Evolutionary conservation across 2,113 vertebrate genomes (phyloP).

Genomic region (Phalacrocorax brasilianus): DNA sequence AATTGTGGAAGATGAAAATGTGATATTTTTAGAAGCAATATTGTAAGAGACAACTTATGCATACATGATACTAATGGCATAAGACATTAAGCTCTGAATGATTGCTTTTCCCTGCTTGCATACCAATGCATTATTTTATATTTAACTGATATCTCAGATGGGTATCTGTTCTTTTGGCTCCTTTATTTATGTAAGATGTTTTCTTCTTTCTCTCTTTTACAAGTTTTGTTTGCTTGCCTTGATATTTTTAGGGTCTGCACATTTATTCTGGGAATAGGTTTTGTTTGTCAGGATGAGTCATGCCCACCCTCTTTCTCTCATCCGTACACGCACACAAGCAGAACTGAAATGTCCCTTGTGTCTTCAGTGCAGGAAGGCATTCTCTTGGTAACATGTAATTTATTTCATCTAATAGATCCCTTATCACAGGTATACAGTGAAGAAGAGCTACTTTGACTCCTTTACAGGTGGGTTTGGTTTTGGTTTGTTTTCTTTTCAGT

Average conservation of each 20-base stretch:
- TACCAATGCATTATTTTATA: not conserved
- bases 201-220: not conserved
- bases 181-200: not conserved
- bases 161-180: not conserved
- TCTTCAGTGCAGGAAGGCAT: not conserved
- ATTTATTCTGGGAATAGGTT: constrained; percentile 3
- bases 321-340: not conserved
- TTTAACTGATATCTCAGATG: not conserved
- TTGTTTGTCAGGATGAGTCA: constrained; percentile 42
- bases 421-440: not conserved
- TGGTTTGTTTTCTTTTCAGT: not conserved
- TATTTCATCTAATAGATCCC: not conserved
- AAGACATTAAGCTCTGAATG: constrained; percentile 7
- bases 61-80: constrained; percentile 28
- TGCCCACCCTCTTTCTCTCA: not conserved
- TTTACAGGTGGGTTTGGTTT: not conserved
- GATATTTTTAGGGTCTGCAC: constrained; percentile 22
- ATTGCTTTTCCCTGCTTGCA: not conserved
- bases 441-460: not conserved
- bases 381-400: not conserved
- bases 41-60: not conserved
- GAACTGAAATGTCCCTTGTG: not conserved
- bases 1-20: not conserved
- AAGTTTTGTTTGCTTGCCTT: not conserved
- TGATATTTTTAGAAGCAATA: constrained; percentile 38